A percentile compares a stretch with the other conserved stretches of the same genome.
Evolutionary conservation across 2,888 invertebrate genomes (phyloP).

Genomic region (Auanema freiburgensis): DNA sequence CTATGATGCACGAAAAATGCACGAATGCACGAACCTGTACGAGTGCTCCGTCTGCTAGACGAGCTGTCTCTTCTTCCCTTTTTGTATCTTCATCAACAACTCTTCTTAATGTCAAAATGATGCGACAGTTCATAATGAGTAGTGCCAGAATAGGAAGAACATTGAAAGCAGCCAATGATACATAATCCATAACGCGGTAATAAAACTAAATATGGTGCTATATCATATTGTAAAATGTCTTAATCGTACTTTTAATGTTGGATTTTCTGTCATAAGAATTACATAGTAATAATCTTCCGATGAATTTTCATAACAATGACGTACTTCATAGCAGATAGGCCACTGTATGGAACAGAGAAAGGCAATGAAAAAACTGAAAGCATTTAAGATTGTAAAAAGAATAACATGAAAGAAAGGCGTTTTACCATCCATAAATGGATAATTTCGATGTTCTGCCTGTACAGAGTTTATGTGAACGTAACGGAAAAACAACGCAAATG

Average conservation of each 20-base stretch:
- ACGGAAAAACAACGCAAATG: conserved; percentile 62
- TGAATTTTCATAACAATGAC: conserved; percentile 46
- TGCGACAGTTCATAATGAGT: conserved; percentile 51
- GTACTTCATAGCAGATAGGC: conserved; percentile 59
- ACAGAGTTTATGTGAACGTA: conserved; percentile 56
- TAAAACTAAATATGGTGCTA: conserved; percentile 47
- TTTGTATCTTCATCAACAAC: conserved; percentile 55
- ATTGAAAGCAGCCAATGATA: conserved; percentile 59
- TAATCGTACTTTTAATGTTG: conserved; percentile 30
- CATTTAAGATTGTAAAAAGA: not conserved
- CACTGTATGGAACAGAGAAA: conserved; percentile 62
- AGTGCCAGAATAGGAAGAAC: conserved; percentile 57
- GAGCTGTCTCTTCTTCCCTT: conserved; percentile 36
- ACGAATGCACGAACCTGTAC: conserved; percentile 23
- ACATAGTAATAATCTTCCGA: conserved; percentile 47
- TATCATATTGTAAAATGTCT: conserved; percentile 11
- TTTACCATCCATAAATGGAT: conserved; percentile 47
- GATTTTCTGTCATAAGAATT: conserved; percentile 45
- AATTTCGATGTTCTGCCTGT: conserved; percentile 46
- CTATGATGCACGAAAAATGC: not conserved
- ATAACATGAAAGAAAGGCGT: not conserved
- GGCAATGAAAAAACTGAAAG: conserved; percentile 44
- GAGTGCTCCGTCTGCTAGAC: conserved; percentile 37
- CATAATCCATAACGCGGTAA: conserved; percentile 58
- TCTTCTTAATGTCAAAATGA: conserved; percentile 56